Conservation (phyloP, 2,888 invertebrate species). For the Andricus quercusramuli region DNA sequence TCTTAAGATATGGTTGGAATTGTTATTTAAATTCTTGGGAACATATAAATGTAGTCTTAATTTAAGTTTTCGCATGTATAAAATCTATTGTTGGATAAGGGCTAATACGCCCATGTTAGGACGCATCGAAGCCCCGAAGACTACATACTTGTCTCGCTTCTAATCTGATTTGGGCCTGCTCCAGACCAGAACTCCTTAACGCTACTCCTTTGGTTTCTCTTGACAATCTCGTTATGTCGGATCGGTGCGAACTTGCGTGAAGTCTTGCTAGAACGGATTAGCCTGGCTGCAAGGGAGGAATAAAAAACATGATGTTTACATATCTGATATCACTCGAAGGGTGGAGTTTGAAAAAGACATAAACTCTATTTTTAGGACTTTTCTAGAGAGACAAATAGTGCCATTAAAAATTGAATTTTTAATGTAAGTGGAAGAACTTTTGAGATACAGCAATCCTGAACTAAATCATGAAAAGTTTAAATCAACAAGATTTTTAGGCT, state of each 20-base stretch:
- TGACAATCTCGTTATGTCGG: conserved; percentile 74
- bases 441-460: too few relatives aligned
- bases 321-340: background rate
- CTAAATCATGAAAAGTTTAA: too few relatives aligned
- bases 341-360: too few relatives aligned
- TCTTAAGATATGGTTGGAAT: too few relatives aligned
- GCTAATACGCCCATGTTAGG: conserved; percentile 51
- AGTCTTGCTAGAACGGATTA: conserved; percentile 46
- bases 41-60: background rate
- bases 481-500: too few relatives aligned
- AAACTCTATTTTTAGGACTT: too few relatives aligned
- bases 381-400: too few relatives aligned
- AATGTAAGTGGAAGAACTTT: too few relatives aligned
- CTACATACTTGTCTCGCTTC: conserved; percentile 61
- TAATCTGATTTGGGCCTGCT: conserved; percentile 74
- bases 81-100: conserved; percentile 3
- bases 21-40: too few relatives aligned
- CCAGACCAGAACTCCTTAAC: conserved; percentile 70
- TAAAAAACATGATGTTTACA: conserved; percentile 20
- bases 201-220: conserved; percentile 76
- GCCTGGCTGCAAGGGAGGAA: background rate
- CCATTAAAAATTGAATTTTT: too few relatives aligned
- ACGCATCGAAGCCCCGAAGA: conserved; percentile 65
- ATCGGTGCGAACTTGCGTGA: conserved; percentile 60
- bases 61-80: background rate